Base-by-base conservation (phyloP, 2,113 vertebrate genomes). In the Catharus bicknelli region DNA sequence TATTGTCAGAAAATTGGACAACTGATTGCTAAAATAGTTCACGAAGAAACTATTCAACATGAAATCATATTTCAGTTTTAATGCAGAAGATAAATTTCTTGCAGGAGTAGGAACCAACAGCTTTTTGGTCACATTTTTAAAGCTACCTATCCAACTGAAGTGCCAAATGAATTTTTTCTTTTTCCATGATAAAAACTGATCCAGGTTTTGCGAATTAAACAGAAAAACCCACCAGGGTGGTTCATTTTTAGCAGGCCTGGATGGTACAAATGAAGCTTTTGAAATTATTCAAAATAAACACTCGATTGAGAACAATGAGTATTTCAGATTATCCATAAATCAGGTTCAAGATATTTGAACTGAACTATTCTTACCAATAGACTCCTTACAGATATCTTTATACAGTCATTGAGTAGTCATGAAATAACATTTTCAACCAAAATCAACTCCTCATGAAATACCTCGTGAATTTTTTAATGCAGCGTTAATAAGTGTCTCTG, bases 91-190 rank as follows among this genome's bases (percentile, higher is more conserved):
- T 23, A 78, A 5, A 64, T 45, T 48, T 90, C 5, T 78, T 36
- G 4, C 3, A 17, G 8, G 8, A 4, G 7, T 43, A 73, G 11
- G 6, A 86, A 40, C 4, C 3, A 48, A 67, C 21, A 55, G 30
- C 4, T 75, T 84, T 90, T 63, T 48, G 4, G 30, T 54, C 34
- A 64, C 5, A 32, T 27, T 86, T 88, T 90, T 68, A 38, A 81
- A 74, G 15, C 5, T 57, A 9, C 15, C 42, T 61, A 61, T 63
- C 5, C 8, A 73, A 29, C 8, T 29, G 19, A 48, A 67, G 3
- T 48, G 70, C 2, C 2, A 13, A 18, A 1, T 1, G 0, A 16
- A 8, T 38, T 16, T 22, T 32, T 32, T 34, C 5, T 15, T 13
- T 53, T 38, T 5, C 4, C 17, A 43, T 43, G 6, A 42, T 42